Conservation (phyloP, 2,888 invertebrate species). For the Eudemis profundana region DNA sequence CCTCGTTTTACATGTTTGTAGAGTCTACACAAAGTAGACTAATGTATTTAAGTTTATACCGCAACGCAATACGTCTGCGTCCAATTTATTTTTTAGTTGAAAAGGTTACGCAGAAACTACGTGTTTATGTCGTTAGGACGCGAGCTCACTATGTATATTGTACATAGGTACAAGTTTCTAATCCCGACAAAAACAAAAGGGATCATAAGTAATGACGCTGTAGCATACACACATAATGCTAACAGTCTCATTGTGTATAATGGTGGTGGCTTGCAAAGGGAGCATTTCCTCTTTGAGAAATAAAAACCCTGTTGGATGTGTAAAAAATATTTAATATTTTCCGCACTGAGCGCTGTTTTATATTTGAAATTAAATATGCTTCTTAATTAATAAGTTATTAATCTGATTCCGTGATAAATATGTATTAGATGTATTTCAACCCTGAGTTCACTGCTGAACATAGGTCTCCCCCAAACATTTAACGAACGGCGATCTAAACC, state of each 20-base stretch:
- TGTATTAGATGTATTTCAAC: conserved; percentile 2
- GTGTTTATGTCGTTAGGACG: conserved; percentile 26
- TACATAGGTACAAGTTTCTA: conserved; percentile 13
- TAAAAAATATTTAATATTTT: conserved; percentile 2
- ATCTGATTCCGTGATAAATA: not conserved
- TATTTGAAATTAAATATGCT: not conserved
- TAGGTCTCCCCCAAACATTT: no score
- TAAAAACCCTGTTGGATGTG: not conserved
- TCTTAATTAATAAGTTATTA: not conserved
- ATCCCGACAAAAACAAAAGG: conserved; percentile 32
- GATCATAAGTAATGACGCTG: conserved; percentile 18
- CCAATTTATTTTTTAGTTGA: conserved; percentile 42
- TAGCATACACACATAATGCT: conserved; percentile 18
- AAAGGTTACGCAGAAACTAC: conserved; percentile 35
- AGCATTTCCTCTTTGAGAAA: conserved; percentile 17
- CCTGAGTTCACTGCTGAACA: no score
- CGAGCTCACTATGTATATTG: conserved; percentile 8
- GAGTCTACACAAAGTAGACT: conserved; percentile 41
- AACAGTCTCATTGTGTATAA: conserved; percentile 24
- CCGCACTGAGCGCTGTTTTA: not conserved
- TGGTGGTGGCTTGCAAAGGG: conserved; percentile 9
- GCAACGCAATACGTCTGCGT: conserved; percentile 41
- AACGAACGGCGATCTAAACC: no score
- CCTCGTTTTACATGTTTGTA: conserved; percentile 31
- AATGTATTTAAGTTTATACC: conserved; percentile 43